phyloP scores from a whole-genome alignment of 2,113 vertebrate species.

The Neogale vison region DNA sequence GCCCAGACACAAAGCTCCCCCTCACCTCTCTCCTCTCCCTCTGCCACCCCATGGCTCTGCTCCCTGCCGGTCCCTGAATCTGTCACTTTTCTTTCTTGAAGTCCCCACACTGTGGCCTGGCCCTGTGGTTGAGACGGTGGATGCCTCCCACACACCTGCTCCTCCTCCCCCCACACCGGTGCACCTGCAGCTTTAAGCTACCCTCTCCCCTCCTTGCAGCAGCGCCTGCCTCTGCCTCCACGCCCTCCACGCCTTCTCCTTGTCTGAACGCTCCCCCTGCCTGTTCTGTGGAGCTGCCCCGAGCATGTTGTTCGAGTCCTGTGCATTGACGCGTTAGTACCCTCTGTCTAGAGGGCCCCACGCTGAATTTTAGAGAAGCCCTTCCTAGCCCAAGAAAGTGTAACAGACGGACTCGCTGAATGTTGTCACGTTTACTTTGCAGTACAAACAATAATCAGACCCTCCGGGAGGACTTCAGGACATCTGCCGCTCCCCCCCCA shows the following conservation, averaged over 20 bases:
- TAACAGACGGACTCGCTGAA: neutral
- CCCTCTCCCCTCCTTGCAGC: fast-evolving
- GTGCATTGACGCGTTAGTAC: too few species aligned
- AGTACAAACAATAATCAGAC: neutral
- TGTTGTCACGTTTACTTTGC: neutral
- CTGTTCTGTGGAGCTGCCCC: too few species aligned
- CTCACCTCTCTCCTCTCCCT: neutral
- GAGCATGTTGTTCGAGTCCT: fast-evolving
- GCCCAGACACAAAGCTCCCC: fast-evolving
- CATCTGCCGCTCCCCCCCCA: too few species aligned
- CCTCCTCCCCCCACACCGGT: too few species aligned
- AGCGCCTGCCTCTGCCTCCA: fast-evolving
- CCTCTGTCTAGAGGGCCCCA: neutral
- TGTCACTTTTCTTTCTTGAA: neutral
- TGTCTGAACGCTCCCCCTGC: fast-evolving
- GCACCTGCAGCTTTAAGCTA: neutral
- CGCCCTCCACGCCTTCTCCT: fast-evolving
- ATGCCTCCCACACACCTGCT: neutral
- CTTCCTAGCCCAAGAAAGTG: neutral
- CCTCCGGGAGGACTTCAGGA: neutral
- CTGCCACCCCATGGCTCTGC: fast-evolving
- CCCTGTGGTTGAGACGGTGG: too few species aligned
- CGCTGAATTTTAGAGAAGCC: neutral
- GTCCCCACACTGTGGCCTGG: neutral
- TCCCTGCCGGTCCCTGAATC: too few species aligned